Percentiles rank a stretch among this genome's conserved stretches.
Conservation (phyloP, 2,797 vertebrate species). For the Passerculus sandwichensis region DNA sequence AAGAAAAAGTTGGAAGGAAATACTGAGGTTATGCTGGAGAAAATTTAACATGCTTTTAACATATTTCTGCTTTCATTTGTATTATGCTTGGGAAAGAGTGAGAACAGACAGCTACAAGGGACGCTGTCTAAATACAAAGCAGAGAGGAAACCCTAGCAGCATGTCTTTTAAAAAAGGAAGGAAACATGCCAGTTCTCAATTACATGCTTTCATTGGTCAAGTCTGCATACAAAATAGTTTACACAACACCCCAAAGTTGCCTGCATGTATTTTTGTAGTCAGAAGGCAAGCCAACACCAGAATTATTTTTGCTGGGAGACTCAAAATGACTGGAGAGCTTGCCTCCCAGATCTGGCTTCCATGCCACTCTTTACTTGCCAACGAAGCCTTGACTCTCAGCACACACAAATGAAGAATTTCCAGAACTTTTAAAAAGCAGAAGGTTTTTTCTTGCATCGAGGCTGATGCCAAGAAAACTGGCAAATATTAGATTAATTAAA, state of each 20-base stretch:
- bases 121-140: constrained; percentile 34
- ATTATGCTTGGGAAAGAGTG: constrained; percentile 7
- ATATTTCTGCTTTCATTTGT: constrained; percentile 42
- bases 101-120: constrained; percentile 36
- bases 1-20: constrained; percentile 21
- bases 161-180: not conserved
- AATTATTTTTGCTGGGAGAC: not conserved
- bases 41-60: constrained; percentile 21
- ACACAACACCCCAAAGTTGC: not conserved
- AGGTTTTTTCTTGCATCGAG: not conserved
- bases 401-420: not conserved
- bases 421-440: not conserved
- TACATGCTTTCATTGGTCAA: constrained; percentile 35
- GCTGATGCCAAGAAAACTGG: not conserved
- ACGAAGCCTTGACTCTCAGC: not conserved
- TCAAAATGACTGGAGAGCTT: not conserved
- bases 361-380: not conserved
- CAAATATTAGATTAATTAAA: not conserved
- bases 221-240: not conserved
- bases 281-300: not conserved
- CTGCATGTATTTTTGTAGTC: not conserved
- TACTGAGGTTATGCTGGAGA: not conserved
- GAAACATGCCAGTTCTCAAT: constrained; percentile 46
- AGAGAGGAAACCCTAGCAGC: constrained; percentile 45
- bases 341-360: not conserved